Evolutionary conservation across 2,113 vertebrate genomes (phyloP), one percentile per base, ranked within the genome.

Genomic region (Brachyistius frenatus): DNA sequence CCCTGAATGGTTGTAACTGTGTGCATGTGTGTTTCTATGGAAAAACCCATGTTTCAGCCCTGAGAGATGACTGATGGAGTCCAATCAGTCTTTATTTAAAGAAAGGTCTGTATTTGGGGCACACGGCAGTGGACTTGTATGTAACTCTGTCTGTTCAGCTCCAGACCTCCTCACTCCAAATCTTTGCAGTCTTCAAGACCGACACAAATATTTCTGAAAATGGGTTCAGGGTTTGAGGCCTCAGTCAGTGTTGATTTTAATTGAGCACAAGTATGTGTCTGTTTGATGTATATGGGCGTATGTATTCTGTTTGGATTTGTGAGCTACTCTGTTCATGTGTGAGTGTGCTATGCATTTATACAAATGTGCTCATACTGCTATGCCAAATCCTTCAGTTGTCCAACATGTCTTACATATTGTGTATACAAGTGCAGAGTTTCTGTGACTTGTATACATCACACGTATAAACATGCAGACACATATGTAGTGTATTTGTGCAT

Each of bases 71-170:
- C 62, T 76, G 83, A 88, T 85, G 82, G 70, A 63, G 69, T 79
- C 83, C 81, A 86, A 89, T 90, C 88, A 84, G 52, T 86, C 76
- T 86, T 84, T 85, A 76, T 84, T 88, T 88, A 30, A 85, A 66
- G 57, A 75, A 75, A 7, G 61, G 44, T 60, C 32, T 78, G 60
- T 60, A 52, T 66, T 50, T 81, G 60, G 67, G 83, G 64, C 67
- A 75, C 77, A 65, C 55, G 77, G 37, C 74, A 63, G 44, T 64
- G 46, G 47, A 71, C 66, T 83, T 53, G 36, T 70, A 60, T 76
- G 76, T 62, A 86, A 83, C 61, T 16, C 36, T 55, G 78, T 73
- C 73, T 67, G 69, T 56, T 74, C 50, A 66, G 73, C 49, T 73
- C 73, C 78, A 81, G 78, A 67, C 61, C 57, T 39, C 56, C 58